Evolutionary conservation across 2,797 vertebrate species (phyloP), one percentile per base, ranked within the genome.

Genomic region (Odontamblyopus rebecca): DNA sequence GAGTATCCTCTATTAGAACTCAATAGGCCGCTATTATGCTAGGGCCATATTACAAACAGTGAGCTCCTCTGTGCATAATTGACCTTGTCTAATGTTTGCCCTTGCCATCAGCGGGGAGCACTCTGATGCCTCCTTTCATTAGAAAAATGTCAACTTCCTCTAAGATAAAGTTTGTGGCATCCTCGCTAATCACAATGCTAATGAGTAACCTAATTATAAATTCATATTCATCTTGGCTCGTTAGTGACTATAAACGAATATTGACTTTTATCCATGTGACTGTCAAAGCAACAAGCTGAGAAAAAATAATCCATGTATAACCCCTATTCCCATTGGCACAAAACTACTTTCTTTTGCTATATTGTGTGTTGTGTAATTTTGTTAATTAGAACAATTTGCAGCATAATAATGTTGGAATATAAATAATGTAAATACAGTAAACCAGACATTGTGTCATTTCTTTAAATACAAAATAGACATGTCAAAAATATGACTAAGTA

Each of bases 191-290:
- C 82, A 78, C 76, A 77, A 80, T 77, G 79, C 6, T 89, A 90
- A 92, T 91, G 81, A 91, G 82, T 75, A 73, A 76, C 75, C 76
- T 82, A 81, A 90, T 92, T 89, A 89, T 85, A 70, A 78, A 91
- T 84, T 84, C 79, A 82, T 83, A 90, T 88, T 86, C 87, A 91
- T 89, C 78, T 77, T 66, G 67, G 76, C 84, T 88, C 86, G 87
- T 90, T 89, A 91, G 87, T 48, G 73, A 71, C 80, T 72, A 70
- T 89, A 89, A 91, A 90, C 77, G 73, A 89, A 85, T 85, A 86
- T 89, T 90, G 86, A 90, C 86, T 90, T 90, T 82, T 82, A 88
- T 86, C 74, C 80, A n/a, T 74, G 76, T 72, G 82, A 79, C 78
- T 67, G 73, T 57, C 56, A 13, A 56, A 61, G 79, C 74, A 64